Evolutionary conservation across 2,113 vertebrate genomes (phyloP).

Genomic region (Engystomops pustulosus): DNA sequence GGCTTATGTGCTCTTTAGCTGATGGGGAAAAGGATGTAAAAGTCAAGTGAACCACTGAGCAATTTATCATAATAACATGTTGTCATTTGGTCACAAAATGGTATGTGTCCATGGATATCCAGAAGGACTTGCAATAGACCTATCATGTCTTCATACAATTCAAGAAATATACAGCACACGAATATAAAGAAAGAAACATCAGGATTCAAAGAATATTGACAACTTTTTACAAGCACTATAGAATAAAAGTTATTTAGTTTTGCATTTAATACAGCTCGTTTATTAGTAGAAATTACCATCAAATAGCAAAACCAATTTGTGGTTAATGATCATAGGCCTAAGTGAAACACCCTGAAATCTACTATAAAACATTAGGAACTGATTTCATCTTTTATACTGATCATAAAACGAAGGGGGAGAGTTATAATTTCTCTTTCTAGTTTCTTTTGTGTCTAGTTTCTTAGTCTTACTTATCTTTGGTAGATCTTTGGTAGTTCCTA

Average conservation of each 20-base stretch:
- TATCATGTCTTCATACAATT: background rate
- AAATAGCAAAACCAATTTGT: too few relatives aligned
- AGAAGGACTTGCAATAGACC: background rate
- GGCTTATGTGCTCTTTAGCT: background rate
- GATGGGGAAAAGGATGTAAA: constrained; percentile 4
- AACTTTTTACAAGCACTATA: background rate
- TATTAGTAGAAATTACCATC: background rate
- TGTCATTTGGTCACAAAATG: constrained; percentile 15
- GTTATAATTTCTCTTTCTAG: too few relatives aligned
- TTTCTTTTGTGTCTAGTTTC: too few relatives aligned
- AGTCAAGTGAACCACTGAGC: background rate
- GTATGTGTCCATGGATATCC: background rate
- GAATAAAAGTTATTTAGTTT: background rate
- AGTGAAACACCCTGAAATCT: too few relatives aligned
- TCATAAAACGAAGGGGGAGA: too few relatives aligned
- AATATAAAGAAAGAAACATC: background rate
- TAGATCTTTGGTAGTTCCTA: too few relatives aligned
- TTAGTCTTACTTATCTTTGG: too few relatives aligned
- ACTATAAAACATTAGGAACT: too few relatives aligned
- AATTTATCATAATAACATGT: constrained; percentile 27
- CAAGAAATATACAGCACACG: constrained; percentile 3
- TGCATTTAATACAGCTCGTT: background rate
- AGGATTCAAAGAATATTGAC: background rate
- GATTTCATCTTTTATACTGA: too few relatives aligned
- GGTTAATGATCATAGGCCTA: too few relatives aligned